Evolutionary conservation across 2,113 vertebrate genomes (phyloP), one percentile per base, ranked within the genome.

Genomic region (Bothrops jararaca): DNA sequence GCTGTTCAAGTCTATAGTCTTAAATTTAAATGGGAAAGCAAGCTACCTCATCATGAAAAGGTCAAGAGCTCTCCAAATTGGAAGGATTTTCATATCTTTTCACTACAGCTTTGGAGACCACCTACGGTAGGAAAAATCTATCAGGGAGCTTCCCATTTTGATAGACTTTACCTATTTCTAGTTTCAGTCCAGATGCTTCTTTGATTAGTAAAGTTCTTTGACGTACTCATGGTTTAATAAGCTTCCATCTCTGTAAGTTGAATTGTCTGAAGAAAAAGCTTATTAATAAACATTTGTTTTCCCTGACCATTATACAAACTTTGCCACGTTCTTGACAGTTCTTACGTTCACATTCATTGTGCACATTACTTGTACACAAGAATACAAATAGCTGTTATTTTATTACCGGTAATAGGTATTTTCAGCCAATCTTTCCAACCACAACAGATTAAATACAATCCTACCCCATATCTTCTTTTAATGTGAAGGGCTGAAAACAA

Each of bases 211-310:
- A 53, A 10, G 3, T 90, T 95, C 90, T 56, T 93, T 91, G 89
- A 94, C 95, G 92, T 87, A 93, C 91, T 94, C 90, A 53, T 92
- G 95, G 91, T 91, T 94, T 52, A 0, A 91, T 45, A 93, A 89
- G 56, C 89, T 92, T 93, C 92, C 34, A 88, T 93, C 95, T 85
- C 92, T 90, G 29, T 80, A 94, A 96, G 93, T 91, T 91, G 91
- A 50, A 93, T 93, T 90, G 26, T 34, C 69, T 86, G 53, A 89
- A 52, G 92, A 90, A 0, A 0, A 93, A n/a, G 87, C 29, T 58
- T 93, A 94, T 94, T 23, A 92, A 92, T 91, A 93, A 94, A 88
- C 4, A n/a, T 74, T 93, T 89, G 52, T 50, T 92, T 95, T 93
- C 53, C 93, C 52, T 92, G 92, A 94, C 92, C 5, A 6, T 89